Evolutionary conservation across 1,140 invertebrate species (phyloP), one percentile per base, ranked within the genome.

Genomic region (Drosophila eugracilis): DNA sequence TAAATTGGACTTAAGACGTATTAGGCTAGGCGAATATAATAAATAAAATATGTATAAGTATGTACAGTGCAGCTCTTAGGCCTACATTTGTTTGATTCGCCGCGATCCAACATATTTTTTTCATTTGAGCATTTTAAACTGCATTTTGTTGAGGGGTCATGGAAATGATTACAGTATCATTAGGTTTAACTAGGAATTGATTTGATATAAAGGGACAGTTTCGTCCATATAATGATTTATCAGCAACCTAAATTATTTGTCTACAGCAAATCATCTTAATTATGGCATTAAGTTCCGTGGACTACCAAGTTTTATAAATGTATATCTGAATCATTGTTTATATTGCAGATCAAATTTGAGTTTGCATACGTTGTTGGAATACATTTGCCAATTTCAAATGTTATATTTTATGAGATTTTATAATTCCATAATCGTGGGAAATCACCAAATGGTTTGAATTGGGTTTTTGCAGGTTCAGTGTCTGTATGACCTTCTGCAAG

Each of bases 111-210:
- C 60, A 49, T 22, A 52, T 63, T 55, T 66, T 74, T 44, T 39
- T 28, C 55, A 69, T 86, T 86, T 86, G 81, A 86, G 81, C 81
- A 86, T 86, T 81, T 83, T 59, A 36, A 83, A 75, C 58, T 74
- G 65, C 63, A 69, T 77, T 70, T 74, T 36, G 53, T 48, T 62
- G 17, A 26, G 53, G 58, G 21, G 24, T 24, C 6, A 28, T n/a
- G 10, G 14, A 47, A 36, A 24, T 34, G 39, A 22, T 32, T 10
- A 6, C 1, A n/a, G n/a, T n/a, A 24, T 24, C 21, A 9, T 36
- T n/a, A 15, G 2, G 24, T 41, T 41, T 15, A 15, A 21, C n/a
- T 15, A 37, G 24, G 10, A 4, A 7, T 17, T 37, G 5, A n/a
- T n/a, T n/a, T n/a, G n/a, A n/a, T n/a, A n/a, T n/a, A n/a, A n/a